Evolutionary conservation across 2,797 vertebrate species (phyloP), one percentile per base, ranked within the genome.

Genomic region (Linurgus olivaceus): DNA sequence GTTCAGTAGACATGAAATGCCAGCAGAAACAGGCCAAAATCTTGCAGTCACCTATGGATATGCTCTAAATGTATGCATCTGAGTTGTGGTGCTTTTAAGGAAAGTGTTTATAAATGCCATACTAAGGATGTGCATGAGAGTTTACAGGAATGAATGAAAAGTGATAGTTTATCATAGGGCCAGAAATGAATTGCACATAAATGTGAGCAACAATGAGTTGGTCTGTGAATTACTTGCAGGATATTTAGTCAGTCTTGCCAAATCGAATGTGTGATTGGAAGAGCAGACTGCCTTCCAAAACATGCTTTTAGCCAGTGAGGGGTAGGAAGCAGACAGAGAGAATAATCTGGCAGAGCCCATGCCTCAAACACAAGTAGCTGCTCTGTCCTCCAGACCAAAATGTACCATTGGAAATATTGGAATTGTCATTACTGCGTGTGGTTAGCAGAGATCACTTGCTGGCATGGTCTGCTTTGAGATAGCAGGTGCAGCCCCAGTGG

Each of bases 401-500:
- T 74, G 35, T 76, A 44, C 29, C 33, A 7, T 3, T 29, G 10
- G 35, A 50, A 42, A 12, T 35, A 31, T 3, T 42, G 21, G 59
- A 42, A n/a, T 45, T 42, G 10, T 37, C 33, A 7, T 58, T 47
- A 17, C 17, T 73, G 24, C 1, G 0, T 7, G 31, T 19, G 47
- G 31, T 62, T 68, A 66, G 24, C 31, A 4, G 5, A 58, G 26
- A 14, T 70, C 40, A 10, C 26, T 28, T 23, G 12, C 38, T 66
- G 54, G 24, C 13, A 0, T 14, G 25, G 14, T 26, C 67, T 2
- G 0, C 62, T 17, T 13, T 0, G 6, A 51, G 40, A 19, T 3
- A 40, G 17, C 14, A 70, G 17, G 26, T 29, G n/a, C 19, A 40
- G 45, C 17, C 25, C 3, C 13, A 38, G 71, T 1, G 29, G 52